These are phyloP conservation scores for Sarcophilus harrisii DNA, from an alignment of 2,797 vertebrate species.

Conservation along the genomic window DNA sequence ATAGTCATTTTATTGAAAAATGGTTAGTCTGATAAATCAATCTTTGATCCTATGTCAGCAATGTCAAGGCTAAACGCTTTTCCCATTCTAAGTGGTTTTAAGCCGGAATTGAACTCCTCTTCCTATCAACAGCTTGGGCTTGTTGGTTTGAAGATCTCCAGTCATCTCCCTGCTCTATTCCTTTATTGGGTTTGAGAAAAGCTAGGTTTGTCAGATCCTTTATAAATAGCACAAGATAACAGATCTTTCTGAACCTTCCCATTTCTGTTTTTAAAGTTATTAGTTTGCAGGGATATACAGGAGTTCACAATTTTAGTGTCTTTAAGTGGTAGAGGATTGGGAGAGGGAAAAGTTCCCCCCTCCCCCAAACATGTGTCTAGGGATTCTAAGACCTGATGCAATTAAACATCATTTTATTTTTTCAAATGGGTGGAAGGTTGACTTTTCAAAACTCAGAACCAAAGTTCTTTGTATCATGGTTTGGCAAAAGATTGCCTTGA, in stretches of 20 bases:
- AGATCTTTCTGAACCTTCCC: slow-evolving; percentile 51
- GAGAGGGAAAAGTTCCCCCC: not conserved
- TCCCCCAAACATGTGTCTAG: slow-evolving; percentile 9
- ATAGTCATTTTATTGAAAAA: slow-evolving; percentile 76
- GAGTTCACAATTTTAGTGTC: slow-evolving; percentile 2
- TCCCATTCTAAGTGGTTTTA: slow-evolving; percentile 22
- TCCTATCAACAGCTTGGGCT: not conserved
- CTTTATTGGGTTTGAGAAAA: slow-evolving; percentile 11
- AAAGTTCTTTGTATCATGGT: not conserved
- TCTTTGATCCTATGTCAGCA: slow-evolving; percentile 67
- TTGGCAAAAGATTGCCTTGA: not conserved
- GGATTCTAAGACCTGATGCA: slow-evolving; percentile 6
- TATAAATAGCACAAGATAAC: not conserved
- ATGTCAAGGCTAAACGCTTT: slow-evolving; percentile 60
- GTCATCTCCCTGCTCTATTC: not conserved
- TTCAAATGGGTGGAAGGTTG: not conserved
- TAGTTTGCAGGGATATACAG: slow-evolving; percentile 12
- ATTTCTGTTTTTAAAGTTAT: slow-evolving; percentile 28
- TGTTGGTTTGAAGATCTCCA: slow-evolving; percentile 24
- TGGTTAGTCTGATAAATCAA: slow-evolving; percentile 75
- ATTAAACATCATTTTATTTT: not conserved
- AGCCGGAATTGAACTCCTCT: slow-evolving; percentile 40
- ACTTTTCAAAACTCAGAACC: slow-evolving; percentile 21
- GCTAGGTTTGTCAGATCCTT: slow-evolving; percentile 37
- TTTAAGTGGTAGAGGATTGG: slow-evolving; percentile 37